Percentiles rank a stretch among this genome's conserved stretches.
Conservation (phyloP, 2,113 vertebrate genomes). For the Rhinoptilus africanus region DNA sequence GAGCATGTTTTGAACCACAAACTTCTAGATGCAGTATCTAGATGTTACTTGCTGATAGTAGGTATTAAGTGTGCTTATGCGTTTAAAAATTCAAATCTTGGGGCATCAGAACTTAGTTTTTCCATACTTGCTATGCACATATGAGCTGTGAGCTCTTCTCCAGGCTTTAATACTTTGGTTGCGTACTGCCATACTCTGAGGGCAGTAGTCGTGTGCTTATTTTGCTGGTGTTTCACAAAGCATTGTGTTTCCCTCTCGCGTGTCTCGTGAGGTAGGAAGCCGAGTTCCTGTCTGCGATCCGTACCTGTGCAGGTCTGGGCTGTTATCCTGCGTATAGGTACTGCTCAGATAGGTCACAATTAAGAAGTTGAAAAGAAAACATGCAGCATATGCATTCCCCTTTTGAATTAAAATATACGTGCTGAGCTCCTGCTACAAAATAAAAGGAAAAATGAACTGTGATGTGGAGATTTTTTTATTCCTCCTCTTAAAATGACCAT, state of each 20-base stretch:
- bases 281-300: fast-evolving
- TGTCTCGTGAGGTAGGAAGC: too few relatives aligned
- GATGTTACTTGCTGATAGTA: neutral
- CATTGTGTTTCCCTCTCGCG: fast-evolving
- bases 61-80: neutral
- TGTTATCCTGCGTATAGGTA: fast-evolving
- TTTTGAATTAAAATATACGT: neutral
- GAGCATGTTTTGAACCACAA: neutral
- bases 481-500: neutral
- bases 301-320: neutral
- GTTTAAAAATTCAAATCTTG: neutral
- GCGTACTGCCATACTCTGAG: neutral
- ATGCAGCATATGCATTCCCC: neutral
- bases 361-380: neutral
- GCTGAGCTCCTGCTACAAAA: neutral
- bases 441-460: neutral
- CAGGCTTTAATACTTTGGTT: neutral
- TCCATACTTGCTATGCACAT: fast-evolving
- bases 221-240: too few relatives aligned
- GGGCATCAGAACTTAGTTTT: neutral
- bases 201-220: neutral
- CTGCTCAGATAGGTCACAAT: neutral
- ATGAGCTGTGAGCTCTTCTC: neutral
- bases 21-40: neutral
- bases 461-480: neutral